Evolutionary conservation across 2,797 vertebrate species (phyloP).

Genomic region (Odontamblyopus rebecca): DNA sequence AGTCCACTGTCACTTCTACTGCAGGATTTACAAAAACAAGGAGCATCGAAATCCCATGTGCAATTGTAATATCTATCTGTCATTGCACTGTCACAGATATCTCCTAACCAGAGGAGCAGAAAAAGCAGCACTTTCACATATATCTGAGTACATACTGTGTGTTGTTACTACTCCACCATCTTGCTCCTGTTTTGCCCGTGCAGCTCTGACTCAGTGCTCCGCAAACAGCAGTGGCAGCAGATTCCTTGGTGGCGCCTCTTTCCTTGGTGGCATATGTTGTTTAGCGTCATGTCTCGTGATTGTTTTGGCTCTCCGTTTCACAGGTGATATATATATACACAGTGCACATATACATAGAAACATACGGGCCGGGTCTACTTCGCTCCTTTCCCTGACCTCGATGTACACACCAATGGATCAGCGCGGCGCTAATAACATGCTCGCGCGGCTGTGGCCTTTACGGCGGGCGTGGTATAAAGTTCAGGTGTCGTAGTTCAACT

Average conservation of each 20-base stretch:
- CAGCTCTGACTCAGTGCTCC: background rate
- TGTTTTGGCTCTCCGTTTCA: conserved; percentile 34
- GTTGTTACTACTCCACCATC: background rate
- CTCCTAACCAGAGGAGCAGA: too few relatives aligned
- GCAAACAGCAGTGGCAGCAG: conserved; percentile 1
- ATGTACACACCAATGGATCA: conserved; percentile 80
- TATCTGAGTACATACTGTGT: background rate
- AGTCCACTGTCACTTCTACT: conserved; percentile 31
- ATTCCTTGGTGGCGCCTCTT: background rate
- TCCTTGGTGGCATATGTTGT: conserved; percentile 30
- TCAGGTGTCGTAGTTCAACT: conserved; percentile 84
- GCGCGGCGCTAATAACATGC: conserved; percentile 69
- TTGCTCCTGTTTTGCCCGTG: too few relatives aligned
- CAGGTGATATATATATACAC: conserved; percentile 48
- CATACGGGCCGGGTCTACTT: conserved; percentile 5
- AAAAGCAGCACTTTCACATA: background rate
- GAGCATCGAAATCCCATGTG: background rate
- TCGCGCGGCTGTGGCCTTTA: conserved; percentile 77
- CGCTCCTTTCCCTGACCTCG: conserved; percentile 76
- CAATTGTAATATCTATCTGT: too few relatives aligned
- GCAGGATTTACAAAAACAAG: conserved; percentile 12
- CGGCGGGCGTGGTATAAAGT: conserved; percentile 74
- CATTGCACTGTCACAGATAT: too few relatives aligned
- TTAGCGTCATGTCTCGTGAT: conserved; percentile 45
- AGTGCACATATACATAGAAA: too few relatives aligned